Evolutionary conservation across 1,140 invertebrate genomes (phyloP).

Genomic region (Scaptodrosophila lebanonensis): DNA sequence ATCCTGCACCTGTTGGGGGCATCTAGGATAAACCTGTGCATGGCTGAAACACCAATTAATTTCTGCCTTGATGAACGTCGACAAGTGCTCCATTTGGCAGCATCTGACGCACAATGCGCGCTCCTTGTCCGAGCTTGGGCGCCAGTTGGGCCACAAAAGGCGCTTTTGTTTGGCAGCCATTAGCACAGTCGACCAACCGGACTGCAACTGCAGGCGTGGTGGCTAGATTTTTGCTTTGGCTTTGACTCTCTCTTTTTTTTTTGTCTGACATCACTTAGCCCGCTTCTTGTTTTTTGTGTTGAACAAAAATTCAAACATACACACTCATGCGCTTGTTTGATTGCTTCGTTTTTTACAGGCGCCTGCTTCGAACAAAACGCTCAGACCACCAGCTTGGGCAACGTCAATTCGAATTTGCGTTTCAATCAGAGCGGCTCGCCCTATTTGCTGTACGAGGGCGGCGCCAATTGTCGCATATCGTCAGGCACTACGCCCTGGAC

Average conservation of each 20-base stretch:
- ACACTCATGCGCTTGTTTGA: constrained; percentile 31
- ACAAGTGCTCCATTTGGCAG: constrained; percentile 18
- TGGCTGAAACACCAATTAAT: constrained; percentile 60
- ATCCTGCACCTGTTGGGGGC: too few species aligned
- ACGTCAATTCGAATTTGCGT: constrained; percentile 77
- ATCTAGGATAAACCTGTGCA: too few species aligned
- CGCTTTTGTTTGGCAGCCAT: neutral
- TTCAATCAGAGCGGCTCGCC: constrained; percentile 78
- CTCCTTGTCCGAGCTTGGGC: constrained; percentile 3
- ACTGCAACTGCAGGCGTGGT: too few species aligned
- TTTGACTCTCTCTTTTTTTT: constrained; percentile 19
- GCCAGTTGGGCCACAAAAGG: neutral
- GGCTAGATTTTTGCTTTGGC: constrained; percentile 1
- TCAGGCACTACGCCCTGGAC: constrained; percentile 59
- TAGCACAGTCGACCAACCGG: too few species aligned
- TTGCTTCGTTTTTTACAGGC: constrained; percentile 52
- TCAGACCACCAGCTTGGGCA: constrained; percentile 76
- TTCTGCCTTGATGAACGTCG: constrained; percentile 45
- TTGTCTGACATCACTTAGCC: too few species aligned
- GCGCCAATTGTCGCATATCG: constrained; percentile 64
- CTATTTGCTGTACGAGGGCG: constrained; percentile 79
- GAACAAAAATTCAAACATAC: constrained; percentile 6
- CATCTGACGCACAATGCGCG: constrained; percentile 4
- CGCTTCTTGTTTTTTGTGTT: constrained; percentile 17
- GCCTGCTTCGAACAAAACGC: constrained; percentile 54